These are phyloP conservation scores for Drosophila kambysellisi DNA, from an alignment of 2,888 invertebrate species.

Conservation along the genomic window DNA sequence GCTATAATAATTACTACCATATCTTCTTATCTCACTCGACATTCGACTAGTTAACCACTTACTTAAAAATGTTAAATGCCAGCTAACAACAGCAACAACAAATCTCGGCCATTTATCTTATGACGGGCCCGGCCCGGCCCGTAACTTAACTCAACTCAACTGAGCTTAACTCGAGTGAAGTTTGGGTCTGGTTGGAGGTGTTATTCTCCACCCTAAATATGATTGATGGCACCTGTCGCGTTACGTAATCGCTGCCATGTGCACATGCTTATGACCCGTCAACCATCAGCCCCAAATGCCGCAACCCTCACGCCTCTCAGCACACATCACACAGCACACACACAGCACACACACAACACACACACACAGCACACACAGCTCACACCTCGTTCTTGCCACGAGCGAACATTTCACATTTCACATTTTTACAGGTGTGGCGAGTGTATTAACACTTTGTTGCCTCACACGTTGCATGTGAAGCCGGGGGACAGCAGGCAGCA, in stretches of 20 bases:
- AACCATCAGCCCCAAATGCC: conserved; percentile 15
- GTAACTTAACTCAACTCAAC: conserved; percentile 1
- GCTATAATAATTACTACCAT: conserved; percentile 30
- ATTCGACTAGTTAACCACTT: conserved; percentile 58
- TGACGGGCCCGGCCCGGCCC: background rate
- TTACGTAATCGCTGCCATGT: conserved; percentile 76
- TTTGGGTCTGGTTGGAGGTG: background rate
- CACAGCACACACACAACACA: too few species aligned
- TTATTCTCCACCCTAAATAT: conserved; percentile 62
- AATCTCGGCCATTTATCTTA: conserved; percentile 67
- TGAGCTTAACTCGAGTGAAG: background rate
- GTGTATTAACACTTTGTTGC: conserved; percentile 72
- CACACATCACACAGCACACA: too few species aligned
- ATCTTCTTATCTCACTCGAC: conserved; percentile 20
- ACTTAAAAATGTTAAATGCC: conserved; percentile 63
- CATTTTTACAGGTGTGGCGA: conserved; percentile 63
- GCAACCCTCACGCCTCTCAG: background rate
- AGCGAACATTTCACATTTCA: conserved; percentile 51
- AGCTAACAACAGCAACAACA: conserved; percentile 34
- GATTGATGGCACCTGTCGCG: conserved; percentile 79
- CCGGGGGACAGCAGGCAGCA: conserved; percentile 24
- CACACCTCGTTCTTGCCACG: background rate
- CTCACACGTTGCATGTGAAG: conserved; percentile 61
- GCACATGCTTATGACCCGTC: conserved; percentile 62
- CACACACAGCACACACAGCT: background rate